Evolutionary conservation across 2,113 vertebrate genomes (phyloP).

Genomic region (Aspidoscelis tigris): DNA sequence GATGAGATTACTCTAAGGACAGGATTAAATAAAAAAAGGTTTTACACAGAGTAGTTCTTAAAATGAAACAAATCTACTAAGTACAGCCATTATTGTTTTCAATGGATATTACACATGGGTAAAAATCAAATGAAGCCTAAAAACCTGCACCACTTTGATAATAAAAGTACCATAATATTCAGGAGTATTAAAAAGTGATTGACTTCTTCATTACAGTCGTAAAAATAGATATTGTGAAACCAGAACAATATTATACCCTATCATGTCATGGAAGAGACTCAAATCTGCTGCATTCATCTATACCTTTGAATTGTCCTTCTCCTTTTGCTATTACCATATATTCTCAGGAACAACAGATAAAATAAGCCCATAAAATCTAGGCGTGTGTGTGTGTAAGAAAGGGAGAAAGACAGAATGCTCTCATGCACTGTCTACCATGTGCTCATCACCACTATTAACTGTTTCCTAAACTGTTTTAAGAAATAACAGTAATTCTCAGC

Average conservation of each 20-base stretch:
- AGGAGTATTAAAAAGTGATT: constrained; percentile 47
- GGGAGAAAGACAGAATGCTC: background rate
- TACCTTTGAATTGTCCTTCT: constrained; percentile 55
- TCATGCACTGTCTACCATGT: no score
- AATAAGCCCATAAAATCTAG: constrained; percentile 16
- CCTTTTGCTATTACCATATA: background rate
- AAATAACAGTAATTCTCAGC: background rate
- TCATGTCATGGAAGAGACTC: constrained; percentile 29
- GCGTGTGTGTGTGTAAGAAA: background rate
- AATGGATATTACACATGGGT: constrained; percentile 43
- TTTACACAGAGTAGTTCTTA: constrained; percentile 56
- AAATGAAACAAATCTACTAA: constrained; percentile 63
- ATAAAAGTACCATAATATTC: constrained; percentile 53
- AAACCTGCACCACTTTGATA: constrained; percentile 39
- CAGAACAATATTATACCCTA: constrained; percentile 39
- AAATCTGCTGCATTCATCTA: constrained; percentile 35
- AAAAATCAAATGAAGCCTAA: constrained; percentile 51
- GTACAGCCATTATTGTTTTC: constrained; percentile 62
- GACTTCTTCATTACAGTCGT: constrained; percentile 51
- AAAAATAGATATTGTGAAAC: constrained; percentile 46
- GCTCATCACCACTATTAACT: background rate
- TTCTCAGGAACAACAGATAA: constrained; percentile 35
- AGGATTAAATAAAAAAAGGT: constrained; percentile 62
- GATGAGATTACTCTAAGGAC: constrained; percentile 46
- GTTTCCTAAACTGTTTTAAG: no score